Evolutionary conservation across 2,888 invertebrate genomes (phyloP).

Genomic region (Sphaerophoria taeniata): DNA sequence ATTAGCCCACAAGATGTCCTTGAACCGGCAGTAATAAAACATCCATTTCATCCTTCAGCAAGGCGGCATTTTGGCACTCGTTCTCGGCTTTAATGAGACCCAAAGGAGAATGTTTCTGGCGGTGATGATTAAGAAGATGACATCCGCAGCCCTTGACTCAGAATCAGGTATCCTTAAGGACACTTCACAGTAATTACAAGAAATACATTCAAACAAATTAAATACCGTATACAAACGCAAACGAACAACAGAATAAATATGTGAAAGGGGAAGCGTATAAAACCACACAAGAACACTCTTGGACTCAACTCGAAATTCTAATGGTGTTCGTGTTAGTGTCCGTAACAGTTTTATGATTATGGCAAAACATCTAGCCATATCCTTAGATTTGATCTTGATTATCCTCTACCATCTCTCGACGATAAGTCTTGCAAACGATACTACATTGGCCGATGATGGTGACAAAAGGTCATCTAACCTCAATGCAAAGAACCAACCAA

Average conservation of each 20-base stretch:
- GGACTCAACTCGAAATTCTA: conserved; percentile 50
- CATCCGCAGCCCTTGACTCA: conserved; percentile 21
- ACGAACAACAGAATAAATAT: conserved; percentile 20
- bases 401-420: conserved; percentile 57
- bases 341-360: conserved; percentile 66
- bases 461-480: conserved; percentile 17
- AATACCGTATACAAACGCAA: not conserved
- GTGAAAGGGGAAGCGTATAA: not conserved
- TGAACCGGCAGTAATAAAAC: conserved; percentile 60
- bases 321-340: conserved; percentile 61
- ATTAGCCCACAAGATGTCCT: conserved; percentile 50
- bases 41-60: conserved; percentile 1
- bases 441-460: not conserved
- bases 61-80: not conserved
- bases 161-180: conserved; percentile 24
- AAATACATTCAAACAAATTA: not conserved
- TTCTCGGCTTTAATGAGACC: conserved; percentile 5
- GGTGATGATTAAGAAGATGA: conserved; percentile 34
- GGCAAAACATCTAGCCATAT: conserved; percentile 70
- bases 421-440: conserved; percentile 10
- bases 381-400: conserved; percentile 67
- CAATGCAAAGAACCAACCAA: conserved; percentile 22
- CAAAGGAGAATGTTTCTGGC: conserved; percentile 11
- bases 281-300: not conserved
- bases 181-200: conserved; percentile 49